These are phyloP conservation scores for Clavelina lepadiformis DNA, from an alignment of 23 tunicate genomes.

Conservation along the genomic window DNA sequence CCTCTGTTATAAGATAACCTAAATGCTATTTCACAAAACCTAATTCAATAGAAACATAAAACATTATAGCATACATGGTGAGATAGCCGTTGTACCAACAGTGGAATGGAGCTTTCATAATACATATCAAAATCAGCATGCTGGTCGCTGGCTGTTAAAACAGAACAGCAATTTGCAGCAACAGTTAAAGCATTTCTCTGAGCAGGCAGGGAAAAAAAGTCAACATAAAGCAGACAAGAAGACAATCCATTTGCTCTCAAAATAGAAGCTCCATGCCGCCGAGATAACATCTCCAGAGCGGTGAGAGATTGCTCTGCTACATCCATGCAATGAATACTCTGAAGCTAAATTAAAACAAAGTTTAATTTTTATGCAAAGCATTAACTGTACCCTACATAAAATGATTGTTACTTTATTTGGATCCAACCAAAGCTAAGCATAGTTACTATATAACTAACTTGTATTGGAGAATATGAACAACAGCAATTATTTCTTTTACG, in stretches of 20 bases:
- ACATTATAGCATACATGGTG: slow-evolving; percentile 80
- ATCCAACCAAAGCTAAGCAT: no score
- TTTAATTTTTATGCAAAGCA: no score
- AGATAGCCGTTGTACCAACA: slow-evolving; percentile 56
- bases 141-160: slow-evolving; percentile 33
- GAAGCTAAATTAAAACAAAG: no score
- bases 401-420: no score
- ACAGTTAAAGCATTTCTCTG: slow-evolving; percentile 79
- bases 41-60: no score
- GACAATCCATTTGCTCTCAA: slow-evolving; percentile 72
- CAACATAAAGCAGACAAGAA: slow-evolving; percentile 70
- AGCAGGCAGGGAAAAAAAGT: slow-evolving; percentile 91
- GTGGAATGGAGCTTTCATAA: slow-evolving; percentile 35
- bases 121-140: slow-evolving; percentile 52
- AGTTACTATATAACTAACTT: no score
- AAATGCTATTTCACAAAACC: no score
- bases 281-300: slow-evolving; percentile 83
- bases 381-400: no score
- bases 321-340: slow-evolving; percentile 87
- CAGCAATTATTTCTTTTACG: no score
- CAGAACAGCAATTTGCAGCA: slow-evolving; percentile 86
- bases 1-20: no score
- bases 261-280: slow-evolving; percentile 78
- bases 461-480: no score
- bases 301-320: slow-evolving; percentile 97